Percentiles rank a stretch among this genome's conserved stretches.
These are phyloP conservation scores for Lanistes nyassanus DNA, from an alignment of 1,140 invertebrate genomes.

Conservation along the genomic window DNA sequence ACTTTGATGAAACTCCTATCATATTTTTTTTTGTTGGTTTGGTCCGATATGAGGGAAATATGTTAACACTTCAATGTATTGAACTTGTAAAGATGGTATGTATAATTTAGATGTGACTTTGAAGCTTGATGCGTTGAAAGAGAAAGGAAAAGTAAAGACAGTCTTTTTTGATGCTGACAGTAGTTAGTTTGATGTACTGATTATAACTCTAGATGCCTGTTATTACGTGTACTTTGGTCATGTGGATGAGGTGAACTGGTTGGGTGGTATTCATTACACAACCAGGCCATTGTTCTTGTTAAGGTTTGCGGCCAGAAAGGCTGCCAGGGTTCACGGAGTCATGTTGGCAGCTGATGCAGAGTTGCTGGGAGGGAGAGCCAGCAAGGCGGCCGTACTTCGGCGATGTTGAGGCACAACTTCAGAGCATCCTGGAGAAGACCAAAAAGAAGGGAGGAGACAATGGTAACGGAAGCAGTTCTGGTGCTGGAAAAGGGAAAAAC, in stretches of 20 bases:
- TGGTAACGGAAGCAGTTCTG: not conserved
- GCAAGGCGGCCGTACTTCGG: constrained; percentile 80
- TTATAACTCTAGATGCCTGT: no score
- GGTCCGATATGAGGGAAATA: no score
- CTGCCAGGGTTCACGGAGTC: constrained; percentile 79
- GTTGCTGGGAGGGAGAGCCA: constrained; percentile 86
- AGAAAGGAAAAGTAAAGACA: no score
- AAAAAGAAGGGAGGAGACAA: constrained; percentile 20
- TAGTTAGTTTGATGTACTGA: no score
- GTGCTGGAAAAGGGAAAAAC: not conserved
- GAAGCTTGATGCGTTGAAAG: no score
- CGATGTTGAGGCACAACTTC: constrained; percentile 77
- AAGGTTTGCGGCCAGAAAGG: constrained; percentile 79
- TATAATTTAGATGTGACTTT: no score
- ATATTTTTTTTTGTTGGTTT: not conserved
- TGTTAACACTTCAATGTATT: no score
- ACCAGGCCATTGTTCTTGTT: constrained; percentile 36
- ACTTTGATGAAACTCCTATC: not conserved
- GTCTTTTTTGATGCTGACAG: no score
- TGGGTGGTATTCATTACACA: no score
- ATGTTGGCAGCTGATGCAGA: constrained; percentile 87
- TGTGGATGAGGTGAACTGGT: no score
- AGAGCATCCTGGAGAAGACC: constrained; percentile 37
- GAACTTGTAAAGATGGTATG: not conserved
- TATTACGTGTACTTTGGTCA: no score